Percentiles rank a stretch among this genome's conserved stretches.
These are phyloP conservation scores for Drosophila rubida DNA, from an alignment of 2,888 invertebrate genomes.

Conservation along the genomic window DNA sequence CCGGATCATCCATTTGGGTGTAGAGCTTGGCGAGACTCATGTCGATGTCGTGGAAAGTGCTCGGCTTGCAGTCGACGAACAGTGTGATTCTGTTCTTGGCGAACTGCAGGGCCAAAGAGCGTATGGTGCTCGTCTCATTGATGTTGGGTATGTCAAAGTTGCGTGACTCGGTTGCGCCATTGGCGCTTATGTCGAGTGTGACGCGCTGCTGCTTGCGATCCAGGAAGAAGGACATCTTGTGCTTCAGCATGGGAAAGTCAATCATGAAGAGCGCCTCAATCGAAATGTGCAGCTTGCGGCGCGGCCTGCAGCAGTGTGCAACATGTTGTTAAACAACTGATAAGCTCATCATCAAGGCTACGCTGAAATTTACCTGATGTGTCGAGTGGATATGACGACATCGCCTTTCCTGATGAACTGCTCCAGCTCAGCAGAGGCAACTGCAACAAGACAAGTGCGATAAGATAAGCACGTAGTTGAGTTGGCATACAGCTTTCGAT, in stretches of 20 bases:
- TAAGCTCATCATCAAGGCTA: slow-evolving; percentile 39
- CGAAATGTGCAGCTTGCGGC: slow-evolving; percentile 84
- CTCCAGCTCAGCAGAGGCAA: slow-evolving; percentile 84
- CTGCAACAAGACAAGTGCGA: slow-evolving; percentile 57
- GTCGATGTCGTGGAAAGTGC: slow-evolving; percentile 83
- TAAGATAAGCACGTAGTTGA: slow-evolving; percentile 12
- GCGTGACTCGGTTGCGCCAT: slow-evolving; percentile 82
- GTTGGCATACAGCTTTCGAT: not conserved
- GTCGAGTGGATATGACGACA: slow-evolving; percentile 85
- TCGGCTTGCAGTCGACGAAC: slow-evolving; percentile 84
- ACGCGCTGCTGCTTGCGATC: slow-evolving; percentile 85
- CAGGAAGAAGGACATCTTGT: slow-evolving; percentile 85
- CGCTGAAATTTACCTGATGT: slow-evolving; percentile 82
- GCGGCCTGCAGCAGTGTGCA: slow-evolving; percentile 76
- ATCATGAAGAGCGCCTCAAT: slow-evolving; percentile 85
- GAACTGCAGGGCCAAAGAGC: slow-evolving; percentile 84
- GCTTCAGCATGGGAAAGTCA: slow-evolving; percentile 84
- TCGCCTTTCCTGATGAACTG: slow-evolving; percentile 85
- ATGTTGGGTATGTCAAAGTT: slow-evolving; percentile 84
- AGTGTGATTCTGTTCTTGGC: slow-evolving; percentile 83
- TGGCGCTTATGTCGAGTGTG: slow-evolving; percentile 83
- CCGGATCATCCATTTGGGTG: slow-evolving; percentile 85
- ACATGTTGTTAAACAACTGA: slow-evolving; percentile 12
- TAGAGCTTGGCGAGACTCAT: slow-evolving; percentile 83
- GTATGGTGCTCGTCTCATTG: slow-evolving; percentile 85